Base-by-base conservation (phyloP, 2,888 invertebrate species). In the Cinara cedri region DNA sequence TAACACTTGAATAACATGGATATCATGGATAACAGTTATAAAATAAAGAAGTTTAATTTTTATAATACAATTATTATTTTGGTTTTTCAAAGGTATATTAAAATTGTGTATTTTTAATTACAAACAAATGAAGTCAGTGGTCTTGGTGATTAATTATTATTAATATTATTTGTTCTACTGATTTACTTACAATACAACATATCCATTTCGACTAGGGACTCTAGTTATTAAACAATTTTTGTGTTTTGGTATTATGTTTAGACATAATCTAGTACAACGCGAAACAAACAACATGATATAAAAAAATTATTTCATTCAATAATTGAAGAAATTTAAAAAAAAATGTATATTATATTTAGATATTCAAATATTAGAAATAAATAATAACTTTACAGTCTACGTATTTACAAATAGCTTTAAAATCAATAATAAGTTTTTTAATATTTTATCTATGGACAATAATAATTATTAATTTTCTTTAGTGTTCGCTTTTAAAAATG, bases 141-240 rank as follows among this genome's bases (percentile, higher is more conserved):
- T 65, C 14, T 24, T 21, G 34, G 3, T 3, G 9, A 46, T 46
- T 46, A 14, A 26, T 70, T 68, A n/a, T n/a, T n/a, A n/a, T n/a
- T n/a, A n/a, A n/a, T 34, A 49, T 66, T 49, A n/a, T 11, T 26
- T 19, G 3, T 24, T 8, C 42, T 3, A 14, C 24, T n/a, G 21
- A 8, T 57, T 49, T 16, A 90, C 91, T 89, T 87, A 92, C 92
- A 92, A 86, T 57, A 92, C 90, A 82, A 92, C 89, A 84, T 90
- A 92, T 84, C 92, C 91, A 84, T 89, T 87, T 84, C 89, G 87
- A 81, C 88, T 85, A 14, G 75, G 76, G 8, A 81, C 65, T 81
- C 55, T 81, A 1, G 66, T 78, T 8, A 60, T 2, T 57, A 16
- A 19, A 68, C 68, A 78, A 49, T 78, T 78, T 16, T 68, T 78